Evolutionary conservation across 2,888 invertebrate species (phyloP).

Genomic region (Urechis unicinctus): DNA sequence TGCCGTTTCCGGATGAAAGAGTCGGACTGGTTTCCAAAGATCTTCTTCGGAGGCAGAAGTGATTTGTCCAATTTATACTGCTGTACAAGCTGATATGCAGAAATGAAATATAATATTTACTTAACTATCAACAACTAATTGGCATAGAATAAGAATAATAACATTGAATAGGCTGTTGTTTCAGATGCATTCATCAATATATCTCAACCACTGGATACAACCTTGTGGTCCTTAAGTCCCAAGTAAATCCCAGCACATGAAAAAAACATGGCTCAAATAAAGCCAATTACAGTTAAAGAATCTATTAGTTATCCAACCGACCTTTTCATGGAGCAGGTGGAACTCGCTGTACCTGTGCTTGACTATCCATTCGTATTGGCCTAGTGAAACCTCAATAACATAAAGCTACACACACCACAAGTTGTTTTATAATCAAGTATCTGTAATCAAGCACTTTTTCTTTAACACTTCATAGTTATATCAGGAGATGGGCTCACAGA

Average conservation of each 20-base stretch:
- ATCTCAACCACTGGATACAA: background rate
- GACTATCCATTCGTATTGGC: constrained; percentile 65
- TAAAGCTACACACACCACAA: no score
- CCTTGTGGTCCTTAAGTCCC: no score
- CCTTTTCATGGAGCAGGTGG: constrained; percentile 70
- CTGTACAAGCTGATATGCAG: constrained; percentile 57
- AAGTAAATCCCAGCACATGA: no score
- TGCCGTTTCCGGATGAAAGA: constrained; percentile 79
- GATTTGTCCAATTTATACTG: constrained; percentile 78
- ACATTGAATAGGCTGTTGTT: background rate
- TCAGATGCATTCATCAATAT: background rate
- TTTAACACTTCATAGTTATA: no score
- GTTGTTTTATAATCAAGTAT: no score
- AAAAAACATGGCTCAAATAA: no score
- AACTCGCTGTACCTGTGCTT: constrained; percentile 85
- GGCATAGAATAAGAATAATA: background rate
- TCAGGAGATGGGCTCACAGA: no score
- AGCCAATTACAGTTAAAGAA: background rate
- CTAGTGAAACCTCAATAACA: constrained; percentile 47
- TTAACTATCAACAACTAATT: background rate
- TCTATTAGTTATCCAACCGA: constrained; percentile 19
- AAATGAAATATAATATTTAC: background rate
- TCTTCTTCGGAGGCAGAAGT: constrained; percentile 85
- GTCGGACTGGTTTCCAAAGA: constrained; percentile 82
- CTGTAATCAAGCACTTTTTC: no score